Percentiles rank a stretch among this genome's conserved stretches.
phyloP scores from a whole-genome alignment of 2,888 invertebrate genomes.

The Reticulitermes lucifugus region DNA sequence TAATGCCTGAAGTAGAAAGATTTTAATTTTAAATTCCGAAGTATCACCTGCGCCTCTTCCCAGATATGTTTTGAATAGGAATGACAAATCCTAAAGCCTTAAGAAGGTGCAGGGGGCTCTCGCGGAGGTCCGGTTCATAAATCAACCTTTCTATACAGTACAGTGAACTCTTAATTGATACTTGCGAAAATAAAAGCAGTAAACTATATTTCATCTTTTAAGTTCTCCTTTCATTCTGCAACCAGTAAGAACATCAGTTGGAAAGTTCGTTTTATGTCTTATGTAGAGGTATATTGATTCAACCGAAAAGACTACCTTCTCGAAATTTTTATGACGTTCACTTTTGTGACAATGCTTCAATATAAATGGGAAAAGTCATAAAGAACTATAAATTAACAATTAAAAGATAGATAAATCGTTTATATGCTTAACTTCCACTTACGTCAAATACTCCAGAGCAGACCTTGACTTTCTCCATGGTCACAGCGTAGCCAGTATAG shows the following conservation, averaged over 20 bases:
- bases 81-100: neutral
- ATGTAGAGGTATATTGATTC: too few relatives aligned
- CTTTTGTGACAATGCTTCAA: too few relatives aligned
- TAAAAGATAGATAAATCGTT: too few relatives aligned
- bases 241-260: neutral
- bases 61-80: neutral
- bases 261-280: too few relatives aligned
- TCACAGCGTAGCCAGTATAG: too few relatives aligned
- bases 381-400: too few relatives aligned
- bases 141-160: constrained; percentile 6
- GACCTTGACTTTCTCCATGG: too few relatives aligned
- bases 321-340: too few relatives aligned
- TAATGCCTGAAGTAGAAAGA: constrained; percentile 2
- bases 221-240: neutral
- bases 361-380: too few relatives aligned
- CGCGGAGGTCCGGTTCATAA: neutral
- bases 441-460: too few relatives aligned
- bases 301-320: too few relatives aligned
- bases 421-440: too few relatives aligned
- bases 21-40: constrained; percentile 26
- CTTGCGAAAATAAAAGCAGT: neutral
- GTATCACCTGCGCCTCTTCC: neutral
- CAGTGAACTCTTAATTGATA: neutral
- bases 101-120: neutral
- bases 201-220: neutral